Percentiles rank a stretch among this genome's conserved stretches.
Conservation (phyloP, 2,113 vertebrate species). For the Terrapene triunguis region DNA sequence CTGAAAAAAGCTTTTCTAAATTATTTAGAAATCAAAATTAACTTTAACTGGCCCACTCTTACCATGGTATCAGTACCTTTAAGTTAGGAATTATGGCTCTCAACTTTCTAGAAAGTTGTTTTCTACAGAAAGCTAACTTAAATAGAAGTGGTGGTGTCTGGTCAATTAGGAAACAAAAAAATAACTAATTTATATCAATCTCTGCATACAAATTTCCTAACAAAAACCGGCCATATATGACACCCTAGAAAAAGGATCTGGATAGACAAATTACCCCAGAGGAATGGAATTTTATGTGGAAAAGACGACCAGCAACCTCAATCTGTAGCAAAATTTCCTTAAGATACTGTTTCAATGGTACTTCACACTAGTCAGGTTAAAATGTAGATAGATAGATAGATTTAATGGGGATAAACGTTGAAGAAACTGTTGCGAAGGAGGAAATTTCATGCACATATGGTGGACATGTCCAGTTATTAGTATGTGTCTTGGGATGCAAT, state of each 20-base stretch:
- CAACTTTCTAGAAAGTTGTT: neutral
- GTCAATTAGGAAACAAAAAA: neutral
- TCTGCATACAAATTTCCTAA: neutral
- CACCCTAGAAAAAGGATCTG: neutral
- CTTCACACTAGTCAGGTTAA: no score
- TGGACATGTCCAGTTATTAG: no score
- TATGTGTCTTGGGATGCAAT: no score
- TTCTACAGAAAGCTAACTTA: neutral
- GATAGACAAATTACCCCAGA: neutral
- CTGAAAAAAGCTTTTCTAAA: neutral
- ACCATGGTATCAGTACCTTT: neutral
- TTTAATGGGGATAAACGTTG: no score
- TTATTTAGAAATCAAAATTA: neutral
- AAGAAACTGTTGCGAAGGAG: no score
- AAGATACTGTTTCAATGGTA: neutral
- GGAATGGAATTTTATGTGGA: neutral
- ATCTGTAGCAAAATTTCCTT: neutral
- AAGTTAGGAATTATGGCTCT: neutral
- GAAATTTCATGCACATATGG: no score
- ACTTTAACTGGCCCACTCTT: neutral
- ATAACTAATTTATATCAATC: neutral
- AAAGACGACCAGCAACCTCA: neutral
- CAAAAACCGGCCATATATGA: neutral
- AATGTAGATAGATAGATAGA: no score
- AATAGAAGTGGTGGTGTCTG: neutral